Percentiles rank a stretch among this genome's conserved stretches.
phyloP scores from a whole-genome alignment of 2,113 vertebrate species.

The Brachypodius melanocephalos region DNA sequence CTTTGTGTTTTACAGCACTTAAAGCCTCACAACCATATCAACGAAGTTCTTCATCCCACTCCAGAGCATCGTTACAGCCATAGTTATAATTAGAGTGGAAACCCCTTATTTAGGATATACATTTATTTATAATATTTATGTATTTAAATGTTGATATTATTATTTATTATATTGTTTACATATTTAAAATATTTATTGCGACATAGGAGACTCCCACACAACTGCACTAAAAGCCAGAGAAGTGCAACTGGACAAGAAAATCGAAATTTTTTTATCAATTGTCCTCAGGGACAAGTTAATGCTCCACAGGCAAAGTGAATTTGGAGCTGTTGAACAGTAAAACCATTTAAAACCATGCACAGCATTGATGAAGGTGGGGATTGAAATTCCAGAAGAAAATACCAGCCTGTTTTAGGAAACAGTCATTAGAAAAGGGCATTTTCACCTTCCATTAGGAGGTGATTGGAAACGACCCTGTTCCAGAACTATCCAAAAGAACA shows the following conservation, averaged over 20 bases:
- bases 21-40: not conserved
- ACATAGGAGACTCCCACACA: not conserved
- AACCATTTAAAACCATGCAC: not conserved
- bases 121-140: not conserved
- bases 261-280: not conserved
- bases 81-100: not conserved
- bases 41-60: not conserved
- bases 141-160: not conserved
- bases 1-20: not conserved
- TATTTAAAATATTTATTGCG: not conserved
- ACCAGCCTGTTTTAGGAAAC: not conserved
- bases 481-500: not conserved
- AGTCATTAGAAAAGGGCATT: not conserved
- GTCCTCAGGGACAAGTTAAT: not conserved
- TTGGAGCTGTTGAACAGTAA: not conserved
- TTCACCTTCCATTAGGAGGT: not conserved
- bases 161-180: not conserved
- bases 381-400: not conserved
- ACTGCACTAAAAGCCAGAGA: not conserved
- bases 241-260: not conserved
- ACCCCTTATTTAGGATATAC: not conserved
- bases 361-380: not conserved
- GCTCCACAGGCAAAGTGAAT: not conserved
- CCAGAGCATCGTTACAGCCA: not conserved
- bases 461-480: accelerated